Base-by-base conservation (phyloP, 2,888 invertebrate genomes). In the Athetis lepigone region DNA sequence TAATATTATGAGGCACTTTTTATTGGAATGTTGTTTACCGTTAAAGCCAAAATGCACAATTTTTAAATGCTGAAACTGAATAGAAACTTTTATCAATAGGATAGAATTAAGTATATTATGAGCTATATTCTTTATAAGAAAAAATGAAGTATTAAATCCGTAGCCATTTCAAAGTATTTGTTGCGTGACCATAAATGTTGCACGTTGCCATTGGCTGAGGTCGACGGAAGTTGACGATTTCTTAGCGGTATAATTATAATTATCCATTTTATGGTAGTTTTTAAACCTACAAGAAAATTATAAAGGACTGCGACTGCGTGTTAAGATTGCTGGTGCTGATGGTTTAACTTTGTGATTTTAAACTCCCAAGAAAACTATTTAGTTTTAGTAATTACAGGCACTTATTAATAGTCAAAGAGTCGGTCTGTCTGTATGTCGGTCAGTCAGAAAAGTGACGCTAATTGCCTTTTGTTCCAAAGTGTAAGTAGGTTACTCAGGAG, bases 191-290 rank as follows among this genome's bases (percentile, higher is more conserved):
- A 82, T 84, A 83, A 86, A 82, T 79, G 77, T 79, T 78, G 80
- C 74, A 72, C 78, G 81, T 84, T 80, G 82, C 77, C 80, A 80
- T 83, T 83, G 83, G 65, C 82, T 83, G 85, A 90, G 88, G 90
- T 87, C 90, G 84, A 84, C 90, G 93, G 93, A 93, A 91, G 90
- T 89, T 81, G 85, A 89, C 89, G 86, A 92, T 92, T 92, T 90
- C 90, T 90, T 89, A 88, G 83, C 86, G 80, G 60, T 72, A 61
- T n/a, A n/a, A n/a, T n/a, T 75, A 56, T 70, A 83, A 83, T 85
- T 89, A 89, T 86, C 81, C 80, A 33, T 33, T 33, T 29, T 33
- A 33, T 81, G 79, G n/a, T 77, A 60, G 78, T 81, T 82, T 85
- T 75, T 75, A 82, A 84, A 82, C n/a, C n/a, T n/a, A n/a, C 84